These are phyloP conservation scores for Argyrosomus japonicus DNA, from an alignment of 2,113 vertebrate genomes.

Conservation along the genomic window DNA sequence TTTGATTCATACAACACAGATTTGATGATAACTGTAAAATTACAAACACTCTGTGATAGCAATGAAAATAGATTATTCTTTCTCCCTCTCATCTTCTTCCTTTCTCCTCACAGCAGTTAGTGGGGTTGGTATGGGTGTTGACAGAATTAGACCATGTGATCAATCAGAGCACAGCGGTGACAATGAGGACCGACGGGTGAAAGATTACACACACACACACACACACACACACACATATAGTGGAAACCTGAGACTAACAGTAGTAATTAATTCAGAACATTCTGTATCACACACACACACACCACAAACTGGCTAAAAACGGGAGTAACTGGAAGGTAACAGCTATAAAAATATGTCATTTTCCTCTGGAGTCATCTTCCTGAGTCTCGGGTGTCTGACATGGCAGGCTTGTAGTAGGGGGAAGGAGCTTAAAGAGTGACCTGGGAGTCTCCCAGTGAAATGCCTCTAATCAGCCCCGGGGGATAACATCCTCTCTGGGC, in stretches of 20 bases:
- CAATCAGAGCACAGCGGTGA: constrained; percentile 72
- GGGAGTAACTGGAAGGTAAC: constrained; percentile 49
- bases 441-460: constrained; percentile 77
- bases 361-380: constrained; percentile 57
- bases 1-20: constrained; percentile 12
- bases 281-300: constrained; percentile 13
- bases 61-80: constrained; percentile 30
- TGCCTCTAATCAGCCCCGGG: constrained; percentile 81
- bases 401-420: constrained; percentile 47
- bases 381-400: constrained; percentile 59
- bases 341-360: constrained; percentile 37
- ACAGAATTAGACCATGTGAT: constrained; percentile 82
- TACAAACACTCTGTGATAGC: constrained; percentile 31
- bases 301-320: constrained; percentile 26
- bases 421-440: constrained; percentile 77
- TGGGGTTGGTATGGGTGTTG: constrained; percentile 51
- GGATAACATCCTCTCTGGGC: constrained; percentile 79
- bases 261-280: constrained; percentile 42
- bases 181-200: constrained; percentile 60
- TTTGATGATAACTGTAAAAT: constrained; percentile 25
- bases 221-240: constrained; percentile 10
- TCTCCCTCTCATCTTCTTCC: constrained; percentile 16
- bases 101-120: constrained; percentile 45
- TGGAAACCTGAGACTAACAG: constrained; percentile 48
- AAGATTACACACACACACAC: constrained; percentile 44